Evolutionary conservation across 1,140 invertebrate genomes (phyloP).

Genomic region (Drosophila pallidifrons): DNA sequence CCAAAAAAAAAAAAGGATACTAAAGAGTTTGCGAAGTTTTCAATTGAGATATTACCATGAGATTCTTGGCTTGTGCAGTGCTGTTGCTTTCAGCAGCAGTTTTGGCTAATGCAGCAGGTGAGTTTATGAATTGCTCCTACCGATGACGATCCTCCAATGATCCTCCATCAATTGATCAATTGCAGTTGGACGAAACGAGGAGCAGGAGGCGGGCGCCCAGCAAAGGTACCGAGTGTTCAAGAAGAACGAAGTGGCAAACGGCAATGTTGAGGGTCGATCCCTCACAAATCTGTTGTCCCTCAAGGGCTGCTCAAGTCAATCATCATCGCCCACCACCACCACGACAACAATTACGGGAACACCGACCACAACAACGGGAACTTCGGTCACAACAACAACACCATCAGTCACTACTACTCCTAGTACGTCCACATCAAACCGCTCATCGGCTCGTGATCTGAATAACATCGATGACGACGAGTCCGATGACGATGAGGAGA

Average conservation of each 20-base stretch:
- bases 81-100: constrained; percentile 53
- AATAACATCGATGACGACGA: constrained; percentile 19
- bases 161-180: too few relatives aligned
- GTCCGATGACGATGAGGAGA: constrained; percentile 3
- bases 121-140: constrained; percentile 21
- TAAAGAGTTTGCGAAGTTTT: neutral
- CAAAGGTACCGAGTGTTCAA: constrained; percentile 35
- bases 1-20: neutral
- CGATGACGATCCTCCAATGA: too few relatives aligned
- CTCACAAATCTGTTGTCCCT: constrained; percentile 31
- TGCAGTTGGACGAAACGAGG: constrained; percentile 39
- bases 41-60: constrained; percentile 43
- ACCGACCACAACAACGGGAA: neutral
- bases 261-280: constrained; percentile 37
- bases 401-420: too few relatives aligned
- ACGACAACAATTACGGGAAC: neutral
- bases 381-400: neutral
- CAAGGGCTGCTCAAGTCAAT: constrained; percentile 34
- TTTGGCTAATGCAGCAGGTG: constrained; percentile 56
- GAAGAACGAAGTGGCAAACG: neutral
- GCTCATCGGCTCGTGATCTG: neutral
- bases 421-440: neutral
- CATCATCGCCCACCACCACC: neutral
- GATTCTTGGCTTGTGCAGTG: constrained; percentile 47
- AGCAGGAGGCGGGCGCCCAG: neutral